A percentile compares a stretch with the other conserved stretches of the same genome.
Conservation (phyloP, 1,140 invertebrate species). For the Melipona quadrifasciata region DNA sequence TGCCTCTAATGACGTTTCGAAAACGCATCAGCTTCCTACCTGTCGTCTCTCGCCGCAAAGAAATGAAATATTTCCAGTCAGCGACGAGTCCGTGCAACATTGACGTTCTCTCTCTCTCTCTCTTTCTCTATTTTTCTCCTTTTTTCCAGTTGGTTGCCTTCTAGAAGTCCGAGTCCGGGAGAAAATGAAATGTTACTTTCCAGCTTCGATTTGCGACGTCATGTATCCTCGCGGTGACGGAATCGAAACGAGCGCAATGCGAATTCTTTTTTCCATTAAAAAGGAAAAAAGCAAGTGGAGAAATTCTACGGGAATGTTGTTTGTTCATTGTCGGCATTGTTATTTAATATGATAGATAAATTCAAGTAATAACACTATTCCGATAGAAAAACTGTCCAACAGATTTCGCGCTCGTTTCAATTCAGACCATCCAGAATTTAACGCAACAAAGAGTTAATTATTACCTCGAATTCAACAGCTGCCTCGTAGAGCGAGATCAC, state of each 20-base stretch:
- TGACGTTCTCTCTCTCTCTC: neutral
- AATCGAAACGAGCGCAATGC: neutral
- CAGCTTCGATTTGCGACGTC: neutral
- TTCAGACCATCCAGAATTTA: neutral
- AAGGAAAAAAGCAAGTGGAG: neutral
- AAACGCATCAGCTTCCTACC: neutral
- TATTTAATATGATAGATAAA: too few relatives aligned
- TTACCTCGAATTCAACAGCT: neutral
- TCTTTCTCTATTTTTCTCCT: neutral
- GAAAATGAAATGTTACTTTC: neutral
- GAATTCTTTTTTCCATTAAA: neutral
- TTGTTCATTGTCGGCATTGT: too few relatives aligned
- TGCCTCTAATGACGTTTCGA: slow-evolving; percentile 22
- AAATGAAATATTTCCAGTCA: neutral
- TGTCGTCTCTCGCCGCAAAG: neutral
- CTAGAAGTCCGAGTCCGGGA: neutral
- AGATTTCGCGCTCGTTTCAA: neutral
- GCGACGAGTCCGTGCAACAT: neutral
- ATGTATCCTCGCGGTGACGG: too few relatives aligned
- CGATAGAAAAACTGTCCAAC: too few relatives aligned
- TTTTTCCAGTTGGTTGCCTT: neutral
- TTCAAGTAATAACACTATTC: too few relatives aligned
- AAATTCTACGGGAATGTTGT: neutral
- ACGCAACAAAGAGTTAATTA: slow-evolving; percentile 26
- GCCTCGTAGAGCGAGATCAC: neutral